Percentiles rank a stretch among this genome's conserved stretches.
Conservation (phyloP, 2,113 vertebrate genomes). For the Leptocoma aspasia region DNA sequence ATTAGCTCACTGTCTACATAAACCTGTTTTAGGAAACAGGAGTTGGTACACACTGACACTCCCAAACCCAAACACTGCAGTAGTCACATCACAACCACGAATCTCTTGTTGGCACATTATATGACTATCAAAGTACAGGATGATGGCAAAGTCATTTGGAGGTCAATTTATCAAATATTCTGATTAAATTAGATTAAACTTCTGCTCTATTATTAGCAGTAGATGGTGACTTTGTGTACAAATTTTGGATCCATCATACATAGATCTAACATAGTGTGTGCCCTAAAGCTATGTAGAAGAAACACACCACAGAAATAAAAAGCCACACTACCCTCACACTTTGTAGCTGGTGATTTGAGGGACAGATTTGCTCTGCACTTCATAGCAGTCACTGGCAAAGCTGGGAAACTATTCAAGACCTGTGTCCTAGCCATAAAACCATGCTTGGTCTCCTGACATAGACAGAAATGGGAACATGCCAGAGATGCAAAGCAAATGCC, state of each 20-base stretch:
- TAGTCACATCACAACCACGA: neutral
- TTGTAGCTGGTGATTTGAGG: neutral
- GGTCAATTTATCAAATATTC: neutral
- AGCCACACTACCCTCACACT: neutral
- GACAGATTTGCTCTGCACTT: neutral
- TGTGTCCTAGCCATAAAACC: neutral
- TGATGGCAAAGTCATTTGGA: neutral
- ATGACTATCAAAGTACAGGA: neutral
- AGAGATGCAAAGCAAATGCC: conserved; percentile 16
- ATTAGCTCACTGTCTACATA: neutral
- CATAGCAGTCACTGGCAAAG: neutral
- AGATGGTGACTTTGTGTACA: neutral
- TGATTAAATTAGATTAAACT: neutral
- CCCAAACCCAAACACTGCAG: neutral
- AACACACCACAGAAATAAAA: neutral
- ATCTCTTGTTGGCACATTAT: neutral
- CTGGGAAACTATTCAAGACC: neutral
- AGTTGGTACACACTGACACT: neutral
- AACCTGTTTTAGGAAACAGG: neutral
- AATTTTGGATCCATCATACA: neutral
- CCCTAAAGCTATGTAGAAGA: neutral
- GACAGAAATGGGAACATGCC: neutral
- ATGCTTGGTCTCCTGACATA: neutral
- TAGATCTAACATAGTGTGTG: rapidly evolving
- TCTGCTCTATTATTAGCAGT: neutral